phyloP scores from a whole-genome alignment of 2,797 vertebrate species.

The Syndactyla subalaris region DNA sequence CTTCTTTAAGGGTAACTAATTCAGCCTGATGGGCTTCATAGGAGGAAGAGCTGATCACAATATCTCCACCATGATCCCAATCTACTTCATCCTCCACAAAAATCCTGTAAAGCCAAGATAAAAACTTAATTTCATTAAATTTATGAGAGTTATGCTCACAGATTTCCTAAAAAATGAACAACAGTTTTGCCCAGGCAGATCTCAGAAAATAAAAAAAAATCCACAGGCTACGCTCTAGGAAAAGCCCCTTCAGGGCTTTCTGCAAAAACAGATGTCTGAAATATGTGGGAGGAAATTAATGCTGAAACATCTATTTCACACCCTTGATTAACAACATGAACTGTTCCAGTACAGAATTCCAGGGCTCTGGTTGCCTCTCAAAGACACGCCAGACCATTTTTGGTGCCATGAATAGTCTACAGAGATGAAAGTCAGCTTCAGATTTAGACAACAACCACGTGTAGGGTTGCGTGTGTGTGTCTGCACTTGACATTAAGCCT shows the following conservation, averaged over 20 bases:
- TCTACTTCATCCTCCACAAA: conserved; percentile 67
- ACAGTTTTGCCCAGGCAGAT: background rate
- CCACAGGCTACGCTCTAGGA: background rate
- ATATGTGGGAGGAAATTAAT: conserved; percentile 8
- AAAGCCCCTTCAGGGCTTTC: background rate
- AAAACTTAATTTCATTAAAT: background rate
- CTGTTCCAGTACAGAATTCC: background rate
- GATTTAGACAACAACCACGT: background rate
- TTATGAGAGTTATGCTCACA: background rate
- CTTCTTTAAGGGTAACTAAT: conserved; percentile 68
- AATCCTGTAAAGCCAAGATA: conserved; percentile 61
- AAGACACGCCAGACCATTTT: background rate
- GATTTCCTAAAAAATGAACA: background rate
- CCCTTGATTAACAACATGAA: background rate
- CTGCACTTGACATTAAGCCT: background rate
- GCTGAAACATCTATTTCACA: background rate
- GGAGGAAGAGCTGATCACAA: conserved; percentile 76
- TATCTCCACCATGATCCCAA: conserved; percentile 65
- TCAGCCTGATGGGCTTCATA: conserved; percentile 79
- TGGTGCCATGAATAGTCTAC: background rate
- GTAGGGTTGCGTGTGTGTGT: background rate
- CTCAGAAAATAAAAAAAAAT: background rate
- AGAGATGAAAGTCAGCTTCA: background rate
- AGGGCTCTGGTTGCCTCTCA: background rate
- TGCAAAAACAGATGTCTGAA: conserved; percentile 22